Conservation (phyloP, 2,113 vertebrate genomes). For the Ailuropoda melanoleuca region DNA sequence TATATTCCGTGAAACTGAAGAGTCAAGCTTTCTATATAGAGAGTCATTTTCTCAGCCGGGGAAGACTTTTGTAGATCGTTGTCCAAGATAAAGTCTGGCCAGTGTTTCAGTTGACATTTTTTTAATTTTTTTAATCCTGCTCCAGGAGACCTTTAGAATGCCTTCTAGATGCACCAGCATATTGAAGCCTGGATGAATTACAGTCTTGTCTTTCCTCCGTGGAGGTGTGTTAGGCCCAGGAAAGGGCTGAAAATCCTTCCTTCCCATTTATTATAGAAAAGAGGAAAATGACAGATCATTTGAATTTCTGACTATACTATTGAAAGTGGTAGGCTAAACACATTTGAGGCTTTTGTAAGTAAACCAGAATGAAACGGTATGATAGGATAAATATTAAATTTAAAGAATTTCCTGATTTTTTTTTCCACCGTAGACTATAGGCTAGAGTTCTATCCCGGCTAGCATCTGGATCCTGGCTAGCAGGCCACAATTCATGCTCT, state of each 20-base stretch:
- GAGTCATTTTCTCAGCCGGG: neutral
- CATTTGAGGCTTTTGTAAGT: neutral
- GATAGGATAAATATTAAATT: neutral
- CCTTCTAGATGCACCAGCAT: neutral
- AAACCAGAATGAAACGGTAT: neutral
- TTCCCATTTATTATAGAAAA: neutral
- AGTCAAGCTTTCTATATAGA: neutral
- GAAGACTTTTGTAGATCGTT: neutral
- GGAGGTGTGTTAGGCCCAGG: neutral
- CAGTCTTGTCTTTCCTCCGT: neutral
- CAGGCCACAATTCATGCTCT: constrained; percentile 37
- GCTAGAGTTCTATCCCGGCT: neutral
- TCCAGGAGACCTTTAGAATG: neutral
- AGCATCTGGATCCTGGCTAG: constrained; percentile 29
- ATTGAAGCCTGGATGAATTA: rapidly evolving
- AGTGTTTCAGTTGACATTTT: neutral
- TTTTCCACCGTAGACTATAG: neutral
- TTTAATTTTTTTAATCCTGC: neutral
- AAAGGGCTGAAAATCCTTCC: neutral
- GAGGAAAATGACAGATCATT: neutral
- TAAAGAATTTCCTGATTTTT: neutral
- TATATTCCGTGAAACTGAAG: neutral
- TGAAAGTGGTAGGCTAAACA: neutral
- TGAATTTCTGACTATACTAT: neutral
- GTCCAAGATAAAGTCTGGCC: neutral